These are phyloP conservation scores for Muschampia plurimacula DNA, from an alignment of 2,888 invertebrate genomes.

Conservation along the genomic window DNA sequence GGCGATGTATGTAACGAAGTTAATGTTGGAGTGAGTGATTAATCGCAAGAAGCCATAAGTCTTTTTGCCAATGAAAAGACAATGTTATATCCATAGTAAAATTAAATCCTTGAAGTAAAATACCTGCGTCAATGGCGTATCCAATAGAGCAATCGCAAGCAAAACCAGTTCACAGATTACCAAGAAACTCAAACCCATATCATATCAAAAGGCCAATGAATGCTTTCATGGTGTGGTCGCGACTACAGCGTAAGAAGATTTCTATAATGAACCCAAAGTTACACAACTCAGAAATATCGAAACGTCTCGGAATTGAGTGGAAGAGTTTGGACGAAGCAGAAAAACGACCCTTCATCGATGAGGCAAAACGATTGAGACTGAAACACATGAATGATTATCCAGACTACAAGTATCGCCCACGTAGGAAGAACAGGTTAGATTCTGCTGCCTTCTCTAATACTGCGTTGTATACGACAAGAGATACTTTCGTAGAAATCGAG, in stretches of 20 bases:
- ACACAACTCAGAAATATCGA: conserved; percentile 93
- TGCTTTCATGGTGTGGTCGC: conserved; percentile 99
- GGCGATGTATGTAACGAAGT: conserved; percentile 1
- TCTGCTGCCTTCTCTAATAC: conserved; percentile 63
- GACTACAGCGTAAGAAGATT: conserved; percentile 94
- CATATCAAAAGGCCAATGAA: conserved; percentile 99
- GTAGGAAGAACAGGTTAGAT: conserved; percentile 86
- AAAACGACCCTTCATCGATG: conserved; percentile 95
- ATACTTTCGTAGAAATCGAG: conserved; percentile 71
- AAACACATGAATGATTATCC: conserved; percentile 91
- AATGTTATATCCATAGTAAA: not conserved
- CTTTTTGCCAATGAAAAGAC: not conserved
- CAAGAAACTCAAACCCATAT: conserved; percentile 85
- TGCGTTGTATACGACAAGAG: conserved; percentile 64
- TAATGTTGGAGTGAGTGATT: not conserved
- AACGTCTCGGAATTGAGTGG: conserved; percentile 94
- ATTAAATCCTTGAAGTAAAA: not conserved
- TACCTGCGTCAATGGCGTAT: conserved; percentile 62
- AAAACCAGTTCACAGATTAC: conserved; percentile 63
- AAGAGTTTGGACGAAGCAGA: conserved; percentile 91
- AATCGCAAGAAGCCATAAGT: not conserved
- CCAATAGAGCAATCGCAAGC: conserved; percentile 58
- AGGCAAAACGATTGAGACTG: conserved; percentile 92
- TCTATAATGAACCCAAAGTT: conserved; percentile 93
- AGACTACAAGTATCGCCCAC: conserved; percentile 89